These are phyloP conservation scores for Jaculus jaculus DNA, from an alignment of 2,113 vertebrate species.

Conservation along the genomic window DNA sequence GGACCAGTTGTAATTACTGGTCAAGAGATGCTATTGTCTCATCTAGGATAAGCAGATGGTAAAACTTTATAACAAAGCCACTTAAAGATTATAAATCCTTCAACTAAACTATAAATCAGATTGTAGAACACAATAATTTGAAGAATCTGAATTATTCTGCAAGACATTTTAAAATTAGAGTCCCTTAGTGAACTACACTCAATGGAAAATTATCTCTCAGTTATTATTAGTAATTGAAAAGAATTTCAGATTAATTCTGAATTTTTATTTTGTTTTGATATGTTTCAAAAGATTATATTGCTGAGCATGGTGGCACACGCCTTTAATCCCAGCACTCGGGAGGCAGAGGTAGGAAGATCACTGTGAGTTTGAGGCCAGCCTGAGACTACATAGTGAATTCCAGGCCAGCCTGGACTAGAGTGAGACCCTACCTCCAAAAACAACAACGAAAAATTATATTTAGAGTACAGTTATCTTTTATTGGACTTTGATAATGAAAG, in stretches of 20 bases:
- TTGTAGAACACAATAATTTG: conserved; percentile 12
- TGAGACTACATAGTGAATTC: background rate
- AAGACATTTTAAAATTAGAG: conserved; percentile 26
- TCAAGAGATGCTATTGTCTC: background rate
- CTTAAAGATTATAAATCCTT: conserved; percentile 32
- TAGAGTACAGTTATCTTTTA: conserved; percentile 7
- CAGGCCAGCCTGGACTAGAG: background rate
- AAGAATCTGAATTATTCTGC: conserved; percentile 48
- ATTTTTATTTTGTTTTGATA: conserved; percentile 46
- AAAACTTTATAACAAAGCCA: conserved; percentile 18
- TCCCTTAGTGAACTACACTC: conserved; percentile 17
- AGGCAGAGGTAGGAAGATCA: background rate
- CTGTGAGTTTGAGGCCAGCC: background rate
- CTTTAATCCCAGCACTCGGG: no score
- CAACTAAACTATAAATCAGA: background rate
- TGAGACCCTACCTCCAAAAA: background rate
- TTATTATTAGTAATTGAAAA: conserved; percentile 13
- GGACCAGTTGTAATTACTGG: conserved; percentile 4
- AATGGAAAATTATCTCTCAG: conserved; percentile 17
- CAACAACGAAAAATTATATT: background rate
- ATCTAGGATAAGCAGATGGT: conserved; percentile 12
- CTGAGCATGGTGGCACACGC: background rate
- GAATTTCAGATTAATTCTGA: conserved; percentile 34
- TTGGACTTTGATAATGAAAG: conserved; percentile 12
- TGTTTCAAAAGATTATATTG: background rate